Percentiles rank a stretch among this genome's conserved stretches.
Evolutionary conservation across 2,888 invertebrate species (phyloP).

Genomic region (Apamea anceps): DNA sequence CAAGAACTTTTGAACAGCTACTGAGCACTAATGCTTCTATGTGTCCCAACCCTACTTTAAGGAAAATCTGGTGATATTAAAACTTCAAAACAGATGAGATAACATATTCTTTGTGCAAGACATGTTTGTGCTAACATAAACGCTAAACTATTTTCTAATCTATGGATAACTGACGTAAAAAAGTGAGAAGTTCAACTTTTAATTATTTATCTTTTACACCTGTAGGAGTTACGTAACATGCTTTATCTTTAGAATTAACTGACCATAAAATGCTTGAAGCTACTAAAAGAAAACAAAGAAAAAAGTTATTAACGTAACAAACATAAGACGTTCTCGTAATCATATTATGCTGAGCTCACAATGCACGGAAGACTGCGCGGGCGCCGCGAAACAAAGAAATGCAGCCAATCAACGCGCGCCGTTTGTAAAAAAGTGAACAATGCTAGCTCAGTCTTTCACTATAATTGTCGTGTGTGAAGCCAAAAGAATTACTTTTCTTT

Average conservation of each 20-base stretch:
- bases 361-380: conserved; percentile 83
- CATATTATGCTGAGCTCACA: conserved; percentile 71
- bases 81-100: neutral
- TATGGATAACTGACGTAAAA: neutral
- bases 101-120: neutral
- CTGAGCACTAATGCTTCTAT: neutral
- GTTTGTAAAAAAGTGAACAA: conserved; percentile 79
- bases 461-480: conserved; percentile 79
- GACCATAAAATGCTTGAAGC: conserved; percentile 63
- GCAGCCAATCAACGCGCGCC: conserved; percentile 69
- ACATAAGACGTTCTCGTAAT: conserved; percentile 68
- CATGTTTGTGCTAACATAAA: neutral
- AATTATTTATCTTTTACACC: conserved; percentile 10
- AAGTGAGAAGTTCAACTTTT: neutral
- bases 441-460: conserved; percentile 82
- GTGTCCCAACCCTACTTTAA: neutral
- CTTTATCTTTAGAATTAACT: conserved; percentile 55
- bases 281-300: conserved; percentile 56
- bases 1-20: neutral
- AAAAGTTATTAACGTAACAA: conserved; percentile 62
- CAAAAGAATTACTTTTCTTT: conserved; percentile 86
- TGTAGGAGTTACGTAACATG: conserved; percentile 45
- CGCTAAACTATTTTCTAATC: neutral
- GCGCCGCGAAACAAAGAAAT: conserved; percentile 69
- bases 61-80: neutral